Base-by-base conservation (phyloP, 1,140 invertebrate species). In the Meloidogyne floridensis region DNA sequence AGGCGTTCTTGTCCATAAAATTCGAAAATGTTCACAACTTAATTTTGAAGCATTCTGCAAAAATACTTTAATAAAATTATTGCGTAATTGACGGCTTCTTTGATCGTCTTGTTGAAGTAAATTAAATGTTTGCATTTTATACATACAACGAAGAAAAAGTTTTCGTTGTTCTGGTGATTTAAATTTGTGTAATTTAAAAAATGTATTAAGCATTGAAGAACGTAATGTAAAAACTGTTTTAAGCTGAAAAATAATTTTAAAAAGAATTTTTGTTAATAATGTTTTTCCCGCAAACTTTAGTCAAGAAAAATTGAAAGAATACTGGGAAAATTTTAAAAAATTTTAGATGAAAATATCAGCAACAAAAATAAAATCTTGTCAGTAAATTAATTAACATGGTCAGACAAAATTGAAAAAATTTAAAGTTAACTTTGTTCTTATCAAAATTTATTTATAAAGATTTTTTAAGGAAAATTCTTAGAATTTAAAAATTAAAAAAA, bases 161-260 rank as follows among this genome's bases (percentile, higher is more conserved):
- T 79, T 79, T 71, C 77, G 20, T 53, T 54, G 43, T 43, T 79
- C 77, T 51, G 72, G 53, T 47, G 77, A 79, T 79, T 79, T 79
- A 51, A 79, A 71, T 20, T 54, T 20, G 72, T 69, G 72, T 71
- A 79, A 72, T 13, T 69, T 13, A n/a, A 79, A 79, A 69, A 79
- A 71, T 13, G 56, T 51, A 2, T 42, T 72, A 69, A 79, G 54
- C 77, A 79, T 71, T 32, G 77, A 65, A 15, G 77, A 79, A 3
- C 77, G 77, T 72, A 79, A 47, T 10, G 18, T 15, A 43, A 79
- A 79, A n/a, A 79, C 18, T 6, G 71, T 65, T n/a, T 72, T 69
- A 72, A 71, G 20, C 77, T 79, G n/a, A 75, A 47, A 75, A 47
- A 47, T 47, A 47, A 47, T 47, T 47, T 47, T 73, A 15, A 18